Percentiles rank a stretch among this genome's conserved stretches.
Evolutionary conservation across 2,888 invertebrate genomes (phyloP).

Genomic region (Azorinus chamasolen): DNA sequence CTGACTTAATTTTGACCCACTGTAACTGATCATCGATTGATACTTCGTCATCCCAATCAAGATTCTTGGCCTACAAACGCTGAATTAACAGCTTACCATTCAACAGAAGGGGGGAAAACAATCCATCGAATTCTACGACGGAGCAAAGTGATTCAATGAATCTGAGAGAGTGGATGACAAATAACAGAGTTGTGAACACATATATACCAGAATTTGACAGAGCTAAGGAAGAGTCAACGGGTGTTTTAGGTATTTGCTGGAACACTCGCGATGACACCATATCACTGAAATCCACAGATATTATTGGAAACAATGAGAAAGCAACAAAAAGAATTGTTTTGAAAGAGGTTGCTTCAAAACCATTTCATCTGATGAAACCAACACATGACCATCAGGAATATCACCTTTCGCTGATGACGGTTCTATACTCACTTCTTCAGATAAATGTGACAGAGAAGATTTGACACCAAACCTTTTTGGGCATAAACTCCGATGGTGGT

Average conservation of each 20-base stretch:
- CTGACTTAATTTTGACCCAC: background rate
- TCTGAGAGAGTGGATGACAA: slow-evolving; percentile 5
- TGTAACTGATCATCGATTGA: background rate
- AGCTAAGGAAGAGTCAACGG: background rate
- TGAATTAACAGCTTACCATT: slow-evolving; percentile 16
- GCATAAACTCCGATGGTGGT: slow-evolving; percentile 5
- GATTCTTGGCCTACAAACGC: background rate
- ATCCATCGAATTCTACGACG: slow-evolving; percentile 14
- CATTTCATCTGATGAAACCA: too few relatives aligned
- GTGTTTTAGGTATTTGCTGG: slow-evolving; percentile 27
- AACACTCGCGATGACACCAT: too few relatives aligned
- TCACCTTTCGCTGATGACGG: too few relatives aligned
- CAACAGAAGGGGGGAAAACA: slow-evolving; percentile 16
- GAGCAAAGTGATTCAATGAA: background rate
- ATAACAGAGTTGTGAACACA: too few relatives aligned
- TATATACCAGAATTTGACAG: too few relatives aligned
- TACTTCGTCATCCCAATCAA: slow-evolving; percentile 17
- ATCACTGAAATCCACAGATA: too few relatives aligned
- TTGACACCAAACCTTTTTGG: too few relatives aligned
- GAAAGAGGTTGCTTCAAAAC: slow-evolving; percentile 33
- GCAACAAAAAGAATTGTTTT: too few relatives aligned
- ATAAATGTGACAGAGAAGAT: too few relatives aligned
- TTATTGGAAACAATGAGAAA: too few relatives aligned
- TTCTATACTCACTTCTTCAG: too few relatives aligned
- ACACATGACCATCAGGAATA: too few relatives aligned